These are phyloP conservation scores for Salarias fasciatus DNA, from an alignment of 2,797 vertebrate genomes.

Conservation along the genomic window DNA sequence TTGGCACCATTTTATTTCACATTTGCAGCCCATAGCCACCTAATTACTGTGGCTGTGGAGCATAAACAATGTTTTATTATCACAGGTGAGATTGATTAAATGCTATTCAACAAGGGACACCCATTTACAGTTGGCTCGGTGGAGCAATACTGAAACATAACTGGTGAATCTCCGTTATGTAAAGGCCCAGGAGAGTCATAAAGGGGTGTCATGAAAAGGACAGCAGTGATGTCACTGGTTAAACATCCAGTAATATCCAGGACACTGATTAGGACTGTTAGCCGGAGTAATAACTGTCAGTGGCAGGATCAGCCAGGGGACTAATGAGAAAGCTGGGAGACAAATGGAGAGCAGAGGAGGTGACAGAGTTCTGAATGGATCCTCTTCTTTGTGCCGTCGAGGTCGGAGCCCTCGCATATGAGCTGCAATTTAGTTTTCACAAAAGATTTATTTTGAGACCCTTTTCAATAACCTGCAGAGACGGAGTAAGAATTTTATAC, in stretches of 20 bases:
- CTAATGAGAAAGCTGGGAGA: conserved; percentile 52
- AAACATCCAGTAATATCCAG: conserved; percentile 23
- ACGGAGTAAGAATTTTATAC: background rate
- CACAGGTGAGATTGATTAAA: conserved; percentile 11
- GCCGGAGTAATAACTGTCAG: conserved; percentile 37
- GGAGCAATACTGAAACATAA: background rate
- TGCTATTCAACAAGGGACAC: background rate
- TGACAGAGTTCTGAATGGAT: conserved; percentile 21
- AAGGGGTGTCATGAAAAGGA: conserved; percentile 6
- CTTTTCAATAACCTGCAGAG: conserved; percentile 29
- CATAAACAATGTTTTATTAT: conserved; percentile 18
- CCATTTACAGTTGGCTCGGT: background rate
- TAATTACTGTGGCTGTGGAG: background rate
- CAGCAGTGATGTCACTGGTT: conserved; percentile 17
- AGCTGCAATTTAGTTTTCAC: conserved; percentile 31
- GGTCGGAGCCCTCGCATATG: conserved; percentile 22
- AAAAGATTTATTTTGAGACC: conserved; percentile 32
- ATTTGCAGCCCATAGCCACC: background rate
- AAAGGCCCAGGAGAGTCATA: background rate
- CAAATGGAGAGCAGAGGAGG: conserved; percentile 30
- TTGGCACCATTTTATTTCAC: conserved; percentile 12
- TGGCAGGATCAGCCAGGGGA: conserved; percentile 23
- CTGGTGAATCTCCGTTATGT: background rate
- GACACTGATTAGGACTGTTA: conserved; percentile 31
- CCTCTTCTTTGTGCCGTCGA: conserved; percentile 23